phyloP scores from a whole-genome alignment of 2,888 invertebrate genomes.

The Sepiola atlantica region DNA sequence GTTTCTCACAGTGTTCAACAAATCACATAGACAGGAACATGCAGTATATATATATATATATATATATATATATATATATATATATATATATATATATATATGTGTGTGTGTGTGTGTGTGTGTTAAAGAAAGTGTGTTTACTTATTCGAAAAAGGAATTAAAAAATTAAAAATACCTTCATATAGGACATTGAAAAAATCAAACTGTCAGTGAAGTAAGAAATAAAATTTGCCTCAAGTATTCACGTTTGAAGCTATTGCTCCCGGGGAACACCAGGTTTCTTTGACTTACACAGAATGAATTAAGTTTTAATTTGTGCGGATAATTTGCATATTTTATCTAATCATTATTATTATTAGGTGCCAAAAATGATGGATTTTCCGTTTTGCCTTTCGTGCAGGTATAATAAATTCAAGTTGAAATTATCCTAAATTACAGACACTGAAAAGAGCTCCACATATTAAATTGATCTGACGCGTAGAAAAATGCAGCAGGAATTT shows the following conservation, averaged over 20 bases:
- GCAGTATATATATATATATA: not conserved
- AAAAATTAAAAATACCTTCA: no score
- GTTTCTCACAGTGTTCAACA: no score
- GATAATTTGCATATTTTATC: not conserved
- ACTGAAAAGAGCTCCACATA: not conserved
- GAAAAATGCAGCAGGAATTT: not conserved
- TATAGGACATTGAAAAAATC: no score
- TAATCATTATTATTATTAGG: slow-evolving; percentile 2
- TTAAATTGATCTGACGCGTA: not conserved
- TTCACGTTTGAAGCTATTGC: no score
- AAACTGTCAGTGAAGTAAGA: no score
- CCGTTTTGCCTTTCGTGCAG: not conserved
- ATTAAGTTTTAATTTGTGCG: not conserved
- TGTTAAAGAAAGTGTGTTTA: not conserved
- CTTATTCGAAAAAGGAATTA: not conserved
- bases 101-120: not conserved
- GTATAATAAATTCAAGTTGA: not conserved
- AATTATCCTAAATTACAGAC: not conserved
- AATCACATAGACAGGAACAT: no score
- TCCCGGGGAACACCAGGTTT: no score
- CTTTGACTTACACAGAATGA: no score
- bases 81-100: not conserved
- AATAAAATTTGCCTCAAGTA: no score
- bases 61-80: slow-evolving; percentile 1
- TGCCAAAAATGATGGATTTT: not conserved